A percentile compares a stretch with the other conserved stretches of the same genome.
These are phyloP conservation scores for Tachina fera DNA, from an alignment of 2,888 invertebrate genomes.

Conservation along the genomic window DNA sequence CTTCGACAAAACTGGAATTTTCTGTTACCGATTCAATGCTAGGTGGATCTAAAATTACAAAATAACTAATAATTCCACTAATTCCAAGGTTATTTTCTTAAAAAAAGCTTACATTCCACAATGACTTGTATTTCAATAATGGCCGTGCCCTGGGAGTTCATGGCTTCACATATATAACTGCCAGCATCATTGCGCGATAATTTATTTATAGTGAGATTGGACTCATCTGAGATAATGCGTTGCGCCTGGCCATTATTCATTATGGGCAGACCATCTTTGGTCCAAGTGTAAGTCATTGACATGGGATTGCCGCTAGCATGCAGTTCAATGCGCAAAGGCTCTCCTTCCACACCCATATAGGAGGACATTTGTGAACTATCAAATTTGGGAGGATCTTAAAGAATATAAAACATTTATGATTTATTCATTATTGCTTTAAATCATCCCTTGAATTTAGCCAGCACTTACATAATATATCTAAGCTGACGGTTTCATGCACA, in stretches of 20 bases:
- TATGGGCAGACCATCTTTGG: constrained; percentile 81
- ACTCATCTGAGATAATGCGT: constrained; percentile 79
- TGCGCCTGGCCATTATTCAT: constrained; percentile 77
- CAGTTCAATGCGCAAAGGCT: constrained; percentile 79
- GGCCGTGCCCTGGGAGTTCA: constrained; percentile 80
- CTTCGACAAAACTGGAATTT: constrained; percentile 78
- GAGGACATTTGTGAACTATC: constrained; percentile 76
- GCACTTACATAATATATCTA: constrained; percentile 81
- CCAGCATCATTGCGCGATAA: constrained; percentile 80
- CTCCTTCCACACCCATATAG: constrained; percentile 80
- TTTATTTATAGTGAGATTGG: constrained; percentile 79
- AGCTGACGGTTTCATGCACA: constrained; percentile 79
- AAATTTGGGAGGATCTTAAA: constrained; percentile 80
- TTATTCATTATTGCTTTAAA: neutral
- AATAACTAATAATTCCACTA: neutral
- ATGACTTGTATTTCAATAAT: constrained; percentile 79
- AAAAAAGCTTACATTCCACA: constrained; percentile 80
- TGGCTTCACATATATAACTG: constrained; percentile 79
- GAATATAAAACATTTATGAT: neutral
- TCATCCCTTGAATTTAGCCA: neutral
- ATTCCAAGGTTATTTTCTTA: neutral
- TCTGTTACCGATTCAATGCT: constrained; percentile 78
- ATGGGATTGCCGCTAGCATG: constrained; percentile 80
- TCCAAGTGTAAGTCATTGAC: constrained; percentile 81
- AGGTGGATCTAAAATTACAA: constrained; percentile 76